These are phyloP conservation scores for Incurvaria masculella DNA, from an alignment of 2,888 invertebrate species.

Conservation along the genomic window DNA sequence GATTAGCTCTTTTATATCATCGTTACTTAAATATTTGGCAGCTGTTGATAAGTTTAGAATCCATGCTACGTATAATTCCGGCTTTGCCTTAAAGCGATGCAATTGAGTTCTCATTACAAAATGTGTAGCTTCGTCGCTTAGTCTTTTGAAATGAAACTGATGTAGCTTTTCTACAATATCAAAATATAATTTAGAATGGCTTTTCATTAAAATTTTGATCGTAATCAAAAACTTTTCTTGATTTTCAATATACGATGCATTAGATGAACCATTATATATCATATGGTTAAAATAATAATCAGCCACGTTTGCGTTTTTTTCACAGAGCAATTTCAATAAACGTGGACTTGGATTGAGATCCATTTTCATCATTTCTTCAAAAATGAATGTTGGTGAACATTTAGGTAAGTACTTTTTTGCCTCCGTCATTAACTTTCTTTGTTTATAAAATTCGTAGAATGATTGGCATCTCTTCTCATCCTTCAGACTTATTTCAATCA, in stretches of 20 bases:
- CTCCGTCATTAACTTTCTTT: slow-evolving; percentile 20
- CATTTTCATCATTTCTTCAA: slow-evolving; percentile 19
- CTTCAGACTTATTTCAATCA: slow-evolving; percentile 24
- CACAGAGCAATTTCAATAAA: background rate
- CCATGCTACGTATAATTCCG: background rate
- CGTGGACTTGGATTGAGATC: background rate
- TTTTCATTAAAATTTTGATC: background rate
- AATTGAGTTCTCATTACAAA: background rate
- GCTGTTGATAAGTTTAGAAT: background rate
- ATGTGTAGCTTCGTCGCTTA: background rate
- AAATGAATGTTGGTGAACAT: slow-evolving; percentile 26
- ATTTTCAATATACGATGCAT: background rate
- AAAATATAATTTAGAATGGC: background rate
- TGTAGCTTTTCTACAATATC: background rate
- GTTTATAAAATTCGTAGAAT: slow-evolving; percentile 30
- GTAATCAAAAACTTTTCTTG: background rate
- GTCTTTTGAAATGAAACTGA: background rate
- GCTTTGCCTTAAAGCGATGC: background rate
- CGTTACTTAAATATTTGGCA: background rate
- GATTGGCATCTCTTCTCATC: slow-evolving; percentile 24
- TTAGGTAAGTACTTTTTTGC: slow-evolving; percentile 27
- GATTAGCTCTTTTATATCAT: background rate
- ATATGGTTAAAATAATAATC: background rate
- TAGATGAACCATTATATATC: background rate
- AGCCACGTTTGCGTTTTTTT: background rate